Base-by-base conservation (phyloP, 2,888 invertebrate genomes). In the Serripes groenlandicus region DNA sequence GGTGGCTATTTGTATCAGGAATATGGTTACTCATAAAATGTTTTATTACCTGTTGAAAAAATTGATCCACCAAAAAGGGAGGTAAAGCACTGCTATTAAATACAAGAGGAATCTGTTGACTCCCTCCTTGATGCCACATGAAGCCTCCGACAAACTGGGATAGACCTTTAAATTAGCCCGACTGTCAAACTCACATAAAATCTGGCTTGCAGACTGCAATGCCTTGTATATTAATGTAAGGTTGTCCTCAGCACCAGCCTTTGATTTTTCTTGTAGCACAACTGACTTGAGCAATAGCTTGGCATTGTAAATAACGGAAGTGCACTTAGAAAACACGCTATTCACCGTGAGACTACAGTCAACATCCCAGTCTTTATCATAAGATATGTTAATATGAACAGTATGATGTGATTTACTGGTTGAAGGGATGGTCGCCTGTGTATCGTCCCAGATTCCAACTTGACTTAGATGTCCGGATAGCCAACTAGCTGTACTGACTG, bases 291-390 rank as follows among this genome's bases (percentile, higher is more conserved):
- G 68, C 64, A 90, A 52, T 11, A 86, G 85, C 26, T 62, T 37
- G 21, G 90, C 87, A 75, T 86, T 74, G 77, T 84, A 91, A 11
- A 89, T 81, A 30, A 91, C 82, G 34, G 85, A 75, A 21, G 88
- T 88, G 62, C 84, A 83, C 15, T 75, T 30, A 15, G 58, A 54
- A 54, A 37, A 42, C 21, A 28, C n/a, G n/a, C 74, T 69, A 28
- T 74, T 49, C 23, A 70, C 34, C 35, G 71, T 18, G 9, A 85
- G 62, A 21, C 30, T 15, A 72, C 88, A 87, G 28, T 72, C n/a
- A n/a, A 88, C 54, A 34, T 81, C 56, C 30, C 68, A 69, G 64
- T 58, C 49, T 15, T 54, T 7, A 66, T 77, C 58, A 3, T 52
- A 49, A 35, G 58, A 58, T n/a, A 85, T 15, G 23, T 23, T 26